Conservation (phyloP, 2,888 invertebrate species). For the Nyleta sp. region DNA sequence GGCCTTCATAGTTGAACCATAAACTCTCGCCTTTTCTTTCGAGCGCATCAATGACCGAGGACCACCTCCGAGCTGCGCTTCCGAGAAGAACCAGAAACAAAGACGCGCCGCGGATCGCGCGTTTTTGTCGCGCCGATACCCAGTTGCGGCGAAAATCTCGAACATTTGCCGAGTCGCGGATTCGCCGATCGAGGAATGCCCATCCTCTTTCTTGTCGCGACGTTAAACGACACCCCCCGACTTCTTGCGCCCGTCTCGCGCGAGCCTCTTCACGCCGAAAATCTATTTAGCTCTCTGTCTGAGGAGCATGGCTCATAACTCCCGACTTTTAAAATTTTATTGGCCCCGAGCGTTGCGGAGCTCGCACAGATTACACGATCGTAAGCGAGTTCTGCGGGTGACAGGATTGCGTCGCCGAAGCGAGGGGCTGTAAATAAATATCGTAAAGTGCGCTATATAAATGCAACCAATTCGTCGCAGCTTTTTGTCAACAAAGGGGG, state of each 20-base stretch:
- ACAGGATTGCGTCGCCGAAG: conserved; percentile 56
- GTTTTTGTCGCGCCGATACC: conserved; percentile 12
- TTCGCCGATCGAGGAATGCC: conserved; percentile 12
- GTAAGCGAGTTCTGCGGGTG: conserved; percentile 64
- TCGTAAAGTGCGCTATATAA: conserved; percentile 78
- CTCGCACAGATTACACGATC: conserved; percentile 62
- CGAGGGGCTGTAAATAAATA: conserved; percentile 77
- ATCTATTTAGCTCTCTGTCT: conserved; percentile 60
- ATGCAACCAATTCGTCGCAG: conserved; percentile 79
- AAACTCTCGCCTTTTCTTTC: conserved; percentile 62
- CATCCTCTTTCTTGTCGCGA: conserved; percentile 29
- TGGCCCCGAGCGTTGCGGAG: conserved; percentile 40
- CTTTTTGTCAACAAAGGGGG: conserved; percentile 63
- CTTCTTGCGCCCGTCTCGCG: conserved; percentile 7
- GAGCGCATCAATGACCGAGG: conserved; percentile 36
- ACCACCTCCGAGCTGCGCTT: conserved; percentile 21
- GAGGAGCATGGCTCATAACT: conserved; percentile 55
- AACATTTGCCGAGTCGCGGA: not conserved
- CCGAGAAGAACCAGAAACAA: conserved; percentile 47
- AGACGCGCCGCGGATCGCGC: conserved; percentile 20
- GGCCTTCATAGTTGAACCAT: conserved; percentile 61
- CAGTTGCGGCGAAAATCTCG: too few species aligned
- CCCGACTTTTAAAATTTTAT: conserved; percentile 65
- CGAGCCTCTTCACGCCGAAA: conserved; percentile 47
- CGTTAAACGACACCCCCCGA: conserved; percentile 28